These are phyloP conservation scores for Rhinichthys klamathensis DNA, from an alignment of 2,113 vertebrate species.

Conservation along the genomic window DNA sequence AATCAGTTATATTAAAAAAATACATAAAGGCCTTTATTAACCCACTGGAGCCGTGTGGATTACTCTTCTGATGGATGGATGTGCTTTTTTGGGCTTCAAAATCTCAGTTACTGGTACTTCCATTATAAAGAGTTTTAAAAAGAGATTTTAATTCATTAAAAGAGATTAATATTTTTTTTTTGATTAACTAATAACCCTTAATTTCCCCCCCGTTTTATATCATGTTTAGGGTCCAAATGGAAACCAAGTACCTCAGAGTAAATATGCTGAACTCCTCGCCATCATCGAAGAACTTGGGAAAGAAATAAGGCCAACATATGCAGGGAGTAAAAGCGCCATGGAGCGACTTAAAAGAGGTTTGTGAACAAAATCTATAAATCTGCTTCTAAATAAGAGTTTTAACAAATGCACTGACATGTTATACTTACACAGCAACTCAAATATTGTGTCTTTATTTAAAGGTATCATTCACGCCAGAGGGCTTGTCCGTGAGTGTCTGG, in stretches of 20 bases:
- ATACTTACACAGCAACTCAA: not conserved
- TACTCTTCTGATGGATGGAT: too few species aligned
- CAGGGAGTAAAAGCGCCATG: conserved; percentile 98
- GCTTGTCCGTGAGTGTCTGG: conserved; percentile 94
- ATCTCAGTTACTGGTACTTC: too few species aligned
- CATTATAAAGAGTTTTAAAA: too few species aligned
- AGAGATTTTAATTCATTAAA: too few species aligned
- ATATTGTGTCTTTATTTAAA: conserved; percentile 58
- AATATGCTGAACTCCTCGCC: conserved; percentile 96
- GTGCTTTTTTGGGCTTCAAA: too few species aligned
- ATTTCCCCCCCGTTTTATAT: too few species aligned
- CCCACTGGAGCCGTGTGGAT: too few species aligned
- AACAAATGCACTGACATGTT: not conserved
- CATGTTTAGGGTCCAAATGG: conserved; percentile 82
- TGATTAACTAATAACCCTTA: too few species aligned
- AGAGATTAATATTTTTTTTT: too few species aligned
- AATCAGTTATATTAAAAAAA: too few species aligned
- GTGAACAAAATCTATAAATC: not conserved
- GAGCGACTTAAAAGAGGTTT: conserved; percentile 93
- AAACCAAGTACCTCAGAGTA: conserved; percentile 96
- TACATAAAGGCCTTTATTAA: too few species aligned
- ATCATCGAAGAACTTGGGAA: conserved; percentile 98
- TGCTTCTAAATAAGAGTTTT: not conserved
- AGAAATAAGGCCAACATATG: conserved; percentile 96
- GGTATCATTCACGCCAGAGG: conserved; percentile 97